These are phyloP conservation scores for Tachuris rubrigastra DNA, from an alignment of 2,113 vertebrate species.

Conservation along the genomic window DNA sequence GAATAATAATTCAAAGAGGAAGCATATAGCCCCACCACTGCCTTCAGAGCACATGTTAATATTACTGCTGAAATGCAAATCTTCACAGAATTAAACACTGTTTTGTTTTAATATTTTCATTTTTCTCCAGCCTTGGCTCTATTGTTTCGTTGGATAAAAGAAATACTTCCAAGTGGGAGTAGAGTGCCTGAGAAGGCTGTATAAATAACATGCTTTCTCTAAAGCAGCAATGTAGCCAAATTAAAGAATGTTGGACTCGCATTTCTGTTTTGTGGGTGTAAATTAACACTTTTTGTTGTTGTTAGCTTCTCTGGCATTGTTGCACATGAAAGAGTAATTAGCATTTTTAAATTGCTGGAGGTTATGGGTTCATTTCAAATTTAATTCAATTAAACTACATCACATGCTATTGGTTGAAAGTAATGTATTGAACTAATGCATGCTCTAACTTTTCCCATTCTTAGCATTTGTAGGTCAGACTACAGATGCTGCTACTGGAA, in stretches of 20 bases:
- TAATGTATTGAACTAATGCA: slow-evolving; percentile 24
- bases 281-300: slow-evolving; percentile 73
- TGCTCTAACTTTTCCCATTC: slow-evolving; percentile 65
- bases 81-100: background rate
- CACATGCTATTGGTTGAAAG: slow-evolving; percentile 59
- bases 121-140: slow-evolving; percentile 47
- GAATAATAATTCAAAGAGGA: background rate
- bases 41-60: background rate
- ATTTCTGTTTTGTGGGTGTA: slow-evolving; percentile 71
- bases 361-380: slow-evolving; percentile 59
- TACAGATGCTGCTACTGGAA: slow-evolving; percentile 87
- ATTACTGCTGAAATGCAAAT: slow-evolving; percentile 32
- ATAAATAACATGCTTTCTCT: slow-evolving; percentile 42
- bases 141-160: slow-evolving; percentile 55
- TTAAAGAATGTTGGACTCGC: slow-evolving; percentile 58
- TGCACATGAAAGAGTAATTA: slow-evolving; percentile 75
- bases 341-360: slow-evolving; percentile 67
- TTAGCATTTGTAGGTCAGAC: slow-evolving; percentile 90
- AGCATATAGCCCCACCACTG: background rate
- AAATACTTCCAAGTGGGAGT: slow-evolving; percentile 30
- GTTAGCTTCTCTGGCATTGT: slow-evolving; percentile 68
- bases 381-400: slow-evolving; percentile 51
- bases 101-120: slow-evolving; percentile 16
- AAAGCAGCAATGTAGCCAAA: slow-evolving; percentile 49
- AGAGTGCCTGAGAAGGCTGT: slow-evolving; percentile 17